A percentile compares a stretch with the other conserved stretches of the same genome.
phyloP scores from a whole-genome alignment of 2,888 invertebrate genomes.

The Drosophila meridiana region DNA sequence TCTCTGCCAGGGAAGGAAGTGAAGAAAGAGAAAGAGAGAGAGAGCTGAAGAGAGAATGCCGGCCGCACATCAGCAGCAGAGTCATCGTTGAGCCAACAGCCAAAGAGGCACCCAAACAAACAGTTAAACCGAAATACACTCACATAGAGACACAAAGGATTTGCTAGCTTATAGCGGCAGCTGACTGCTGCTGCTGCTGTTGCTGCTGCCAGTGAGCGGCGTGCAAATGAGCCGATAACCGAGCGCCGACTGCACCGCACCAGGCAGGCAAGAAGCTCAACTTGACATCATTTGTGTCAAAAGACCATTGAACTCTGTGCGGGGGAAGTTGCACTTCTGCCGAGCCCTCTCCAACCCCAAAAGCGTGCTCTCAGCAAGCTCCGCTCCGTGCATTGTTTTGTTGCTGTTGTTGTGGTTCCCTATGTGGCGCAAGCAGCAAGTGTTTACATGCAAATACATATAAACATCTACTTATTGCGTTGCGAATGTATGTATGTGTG shows the following conservation, averaged over 20 bases:
- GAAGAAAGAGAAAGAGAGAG: background rate
- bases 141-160: slow-evolving; percentile 34
- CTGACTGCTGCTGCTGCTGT: slow-evolving; percentile 39
- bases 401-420: slow-evolving; percentile 30
- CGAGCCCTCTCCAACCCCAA: background rate
- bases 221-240: slow-evolving; percentile 37
- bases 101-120: slow-evolving; percentile 77
- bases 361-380: slow-evolving; percentile 6
- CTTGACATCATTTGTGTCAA: slow-evolving; percentile 85
- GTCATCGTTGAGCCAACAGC: slow-evolving; percentile 40
- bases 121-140: slow-evolving; percentile 53
- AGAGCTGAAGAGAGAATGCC: slow-evolving; percentile 39
- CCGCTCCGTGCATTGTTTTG: slow-evolving; percentile 26
- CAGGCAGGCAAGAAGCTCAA: slow-evolving; percentile 72
- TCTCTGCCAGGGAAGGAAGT: slow-evolving; percentile 38
- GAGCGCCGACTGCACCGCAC: slow-evolving; percentile 31
- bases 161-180: slow-evolving; percentile 36
- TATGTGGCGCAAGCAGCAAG: slow-evolving; percentile 37
- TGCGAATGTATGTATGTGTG: background rate
- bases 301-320: slow-evolving; percentile 84
- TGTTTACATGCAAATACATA: slow-evolving; percentile 41
- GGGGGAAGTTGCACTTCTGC: slow-evolving; percentile 50
- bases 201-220: slow-evolving; percentile 6
- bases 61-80: slow-evolving; percentile 46
- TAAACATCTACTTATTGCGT: slow-evolving; percentile 10